Percentiles rank a stretch among this genome's conserved stretches.
phyloP scores from a whole-genome alignment of 2,113 vertebrate species.

The Alectura lathami region DNA sequence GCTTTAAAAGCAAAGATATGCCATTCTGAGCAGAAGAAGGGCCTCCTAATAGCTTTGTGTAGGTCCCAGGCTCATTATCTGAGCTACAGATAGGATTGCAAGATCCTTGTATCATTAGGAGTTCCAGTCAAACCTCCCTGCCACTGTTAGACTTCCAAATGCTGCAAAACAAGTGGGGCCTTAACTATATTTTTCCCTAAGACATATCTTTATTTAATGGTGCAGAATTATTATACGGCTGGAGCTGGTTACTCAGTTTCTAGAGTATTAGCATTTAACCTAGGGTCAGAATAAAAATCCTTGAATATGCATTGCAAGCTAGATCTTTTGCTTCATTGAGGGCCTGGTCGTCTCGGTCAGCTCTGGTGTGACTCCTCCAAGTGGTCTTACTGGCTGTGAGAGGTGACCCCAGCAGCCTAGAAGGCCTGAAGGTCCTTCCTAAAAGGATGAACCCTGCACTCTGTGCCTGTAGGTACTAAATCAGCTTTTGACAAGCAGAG shows the following conservation, averaged over 20 bases:
- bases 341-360: background rate
- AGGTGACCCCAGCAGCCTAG: background rate
- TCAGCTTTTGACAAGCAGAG: conserved; percentile 36
- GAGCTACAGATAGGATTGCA: conserved; percentile 7
- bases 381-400: background rate
- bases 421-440: conserved; percentile 10
- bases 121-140: background rate
- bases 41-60: conserved; percentile 23
- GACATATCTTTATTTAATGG: conserved; percentile 41
- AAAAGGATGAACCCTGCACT: background rate
- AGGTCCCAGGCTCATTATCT: conserved; percentile 8
- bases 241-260: conserved; percentile 5
- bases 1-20: conserved; percentile 41
- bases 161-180: background rate
- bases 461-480: conserved; percentile 33
- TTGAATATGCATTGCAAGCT: background rate
- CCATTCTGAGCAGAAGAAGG: conserved; percentile 14
- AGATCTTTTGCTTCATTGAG: background rate
- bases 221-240: background rate
- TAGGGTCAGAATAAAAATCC: conserved; percentile 5
- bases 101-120: background rate
- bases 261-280: conserved; percentile 4
- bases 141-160: conserved; percentile 30
- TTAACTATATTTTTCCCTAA: conserved; percentile 2
- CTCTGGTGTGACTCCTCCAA: background rate